phyloP scores from a whole-genome alignment of 2,888 invertebrate species.

The Mechanitis messenoides region DNA sequence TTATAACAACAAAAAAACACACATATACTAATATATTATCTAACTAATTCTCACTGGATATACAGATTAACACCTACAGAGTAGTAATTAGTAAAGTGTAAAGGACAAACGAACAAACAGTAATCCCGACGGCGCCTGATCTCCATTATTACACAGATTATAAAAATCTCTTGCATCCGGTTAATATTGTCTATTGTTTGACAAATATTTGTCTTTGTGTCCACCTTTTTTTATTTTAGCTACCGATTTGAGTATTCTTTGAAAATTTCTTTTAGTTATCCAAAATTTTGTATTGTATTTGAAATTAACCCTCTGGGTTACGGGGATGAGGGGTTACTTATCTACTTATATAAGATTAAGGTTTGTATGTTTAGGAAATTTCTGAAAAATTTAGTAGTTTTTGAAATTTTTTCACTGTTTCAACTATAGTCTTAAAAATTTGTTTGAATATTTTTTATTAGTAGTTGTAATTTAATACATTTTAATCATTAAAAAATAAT shows the following conservation, averaged over 20 bases:
- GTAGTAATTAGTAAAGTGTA: constrained; percentile 18
- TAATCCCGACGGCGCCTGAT: constrained; percentile 53
- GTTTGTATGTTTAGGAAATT: too few relatives aligned
- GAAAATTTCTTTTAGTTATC: neutral
- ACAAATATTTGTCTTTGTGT: constrained; percentile 2
- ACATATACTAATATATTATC: too few relatives aligned
- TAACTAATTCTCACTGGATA: too few relatives aligned
- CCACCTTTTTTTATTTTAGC: neutral
- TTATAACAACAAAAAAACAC: too few relatives aligned
- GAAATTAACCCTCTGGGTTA: neutral
- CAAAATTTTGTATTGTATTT: neutral
- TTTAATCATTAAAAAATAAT: too few relatives aligned
- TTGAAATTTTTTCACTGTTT: too few relatives aligned
- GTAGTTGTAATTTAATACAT: too few relatives aligned
- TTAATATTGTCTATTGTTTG: constrained; percentile 11
- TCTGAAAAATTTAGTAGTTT: too few relatives aligned
- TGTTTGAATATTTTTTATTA: too few relatives aligned
- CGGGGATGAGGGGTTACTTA: neutral
- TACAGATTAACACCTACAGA: neutral
- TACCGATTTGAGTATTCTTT: constrained; percentile 1
- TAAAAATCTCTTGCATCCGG: constrained; percentile 15
- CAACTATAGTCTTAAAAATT: too few relatives aligned
- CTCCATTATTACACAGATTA: constrained; percentile 25
- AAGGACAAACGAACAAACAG: constrained; percentile 11
- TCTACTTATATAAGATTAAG: too few relatives aligned